Evolutionary conservation across 1,140 invertebrate species (phyloP), one percentile per base, ranked within the genome.

Genomic region (Neuroterus valhalla): DNA sequence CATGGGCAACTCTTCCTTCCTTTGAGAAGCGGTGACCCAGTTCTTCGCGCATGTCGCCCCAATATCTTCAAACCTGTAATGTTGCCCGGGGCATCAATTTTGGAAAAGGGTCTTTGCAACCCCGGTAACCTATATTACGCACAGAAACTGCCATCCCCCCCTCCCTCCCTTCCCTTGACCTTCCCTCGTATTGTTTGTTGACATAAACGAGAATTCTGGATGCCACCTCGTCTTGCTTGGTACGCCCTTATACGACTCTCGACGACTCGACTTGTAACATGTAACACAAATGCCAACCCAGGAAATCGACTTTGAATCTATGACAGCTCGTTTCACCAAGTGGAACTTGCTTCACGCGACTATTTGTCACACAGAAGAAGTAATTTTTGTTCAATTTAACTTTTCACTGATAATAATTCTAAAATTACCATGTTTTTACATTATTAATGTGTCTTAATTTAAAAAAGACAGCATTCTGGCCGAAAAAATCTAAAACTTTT

Each of bases 11-110:
- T 72, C 77, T 75, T 72, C 72, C 68, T 74, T 72, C 72, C 71
- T 81, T 79, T 76, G 76, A 78, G 74, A 77, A 74, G 67, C 80
- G 55, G 77, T 84, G 81, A 84, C 83, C 83, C 77, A 83, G 69
- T 83, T 84, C 62, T 68, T 68, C 14, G 43, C 70, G 70, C 70
- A 31, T 50, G 71, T 42, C 55, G 68, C 45, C 31, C 70, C 10
- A 38, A 38, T 38, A 38, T 38, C 31, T 38, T 38, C 5, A 23
- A 17, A 68, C 75, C 45, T 75, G 74, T 72, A 68, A 72, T 48
- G 46, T 26, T 62, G 68, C 71, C 72, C 75, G 31, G 70, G 74
- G 69, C 70, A 79, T 84, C 70, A 81, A 82, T 84, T 82, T 82
- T 78, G 31, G 68, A 80, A 77, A 80, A 78, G 70, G 44, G 48